Percentiles rank a stretch among this genome's conserved stretches.
These are phyloP conservation scores for Punctoribates punctum DNA, from an alignment of 2,888 invertebrate species.

Conservation along the genomic window DNA sequence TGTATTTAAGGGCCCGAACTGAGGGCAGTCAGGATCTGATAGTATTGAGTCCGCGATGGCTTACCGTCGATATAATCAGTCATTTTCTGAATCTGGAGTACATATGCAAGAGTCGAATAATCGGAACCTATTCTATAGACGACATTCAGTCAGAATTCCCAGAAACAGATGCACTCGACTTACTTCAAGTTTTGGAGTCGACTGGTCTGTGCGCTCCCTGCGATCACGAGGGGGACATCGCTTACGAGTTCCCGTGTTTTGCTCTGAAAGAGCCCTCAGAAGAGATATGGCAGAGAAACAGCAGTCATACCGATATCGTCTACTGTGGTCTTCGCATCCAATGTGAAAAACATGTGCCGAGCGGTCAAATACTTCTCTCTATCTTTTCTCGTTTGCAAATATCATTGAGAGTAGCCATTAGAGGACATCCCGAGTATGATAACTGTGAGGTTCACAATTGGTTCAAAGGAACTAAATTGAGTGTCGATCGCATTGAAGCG, in stretches of 20 bases:
- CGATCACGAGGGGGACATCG: constrained; percentile 67
- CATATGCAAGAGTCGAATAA: constrained; percentile 59
- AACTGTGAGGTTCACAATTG: constrained; percentile 65
- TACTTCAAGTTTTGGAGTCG: constrained; percentile 66
- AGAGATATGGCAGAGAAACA: constrained; percentile 50
- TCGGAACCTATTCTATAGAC: constrained; percentile 68
- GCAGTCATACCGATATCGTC: constrained; percentile 13
- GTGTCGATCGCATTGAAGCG: constrained; percentile 65
- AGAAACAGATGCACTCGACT: constrained; percentile 65
- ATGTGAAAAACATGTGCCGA: constrained; percentile 56
- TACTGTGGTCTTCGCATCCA: constrained; percentile 59
- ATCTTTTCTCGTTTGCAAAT: constrained; percentile 66
- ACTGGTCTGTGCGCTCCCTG: constrained; percentile 67
- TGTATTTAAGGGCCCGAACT: constrained; percentile 59
- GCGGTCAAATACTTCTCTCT: constrained; percentile 61
- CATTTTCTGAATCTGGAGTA: constrained; percentile 58
- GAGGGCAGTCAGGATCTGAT: constrained; percentile 61
- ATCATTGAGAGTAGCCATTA: constrained; percentile 60
- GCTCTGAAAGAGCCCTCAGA: constrained; percentile 51
- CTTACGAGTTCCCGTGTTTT: constrained; percentile 72
- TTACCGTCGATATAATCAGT: constrained; percentile 65
- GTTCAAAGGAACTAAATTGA: constrained; percentile 62
- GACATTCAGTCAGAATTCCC: constrained; percentile 70
- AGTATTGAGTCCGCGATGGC: constrained; percentile 65
- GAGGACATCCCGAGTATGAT: constrained; percentile 60